A percentile compares a stretch with the other conserved stretches of the same genome.
These are phyloP conservation scores for Eupithecia pulchellata DNA, from an alignment of 2,888 invertebrate genomes.

Conservation along the genomic window DNA sequence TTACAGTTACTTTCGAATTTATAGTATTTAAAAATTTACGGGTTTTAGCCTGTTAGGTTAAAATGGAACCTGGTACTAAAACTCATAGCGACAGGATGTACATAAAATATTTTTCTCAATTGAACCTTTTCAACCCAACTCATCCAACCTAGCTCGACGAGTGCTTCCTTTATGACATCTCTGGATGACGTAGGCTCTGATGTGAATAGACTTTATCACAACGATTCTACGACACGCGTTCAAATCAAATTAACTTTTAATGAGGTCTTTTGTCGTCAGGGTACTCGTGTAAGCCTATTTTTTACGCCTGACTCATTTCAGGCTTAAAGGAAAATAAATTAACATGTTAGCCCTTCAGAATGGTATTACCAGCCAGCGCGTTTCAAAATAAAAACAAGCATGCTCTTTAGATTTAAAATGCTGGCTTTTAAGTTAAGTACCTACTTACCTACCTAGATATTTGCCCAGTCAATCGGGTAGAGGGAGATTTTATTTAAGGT, in stretches of 20 bases:
- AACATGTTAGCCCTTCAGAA: constrained; percentile 6
- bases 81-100: neutral
- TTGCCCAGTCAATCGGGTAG: neutral
- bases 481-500: neutral
- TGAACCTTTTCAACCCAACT: constrained; percentile 22
- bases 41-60: neutral
- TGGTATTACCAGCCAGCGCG: neutral
- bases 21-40: neutral
- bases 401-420: neutral
- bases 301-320: constrained; percentile 27
- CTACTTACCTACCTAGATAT: too few relatives aligned
- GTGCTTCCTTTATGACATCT: constrained; percentile 26
- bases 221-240: constrained; percentile 36
- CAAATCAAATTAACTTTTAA: constrained; percentile 45
- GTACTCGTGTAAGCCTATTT: constrained; percentile 29
- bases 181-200: constrained; percentile 14
- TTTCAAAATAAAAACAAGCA: neutral
- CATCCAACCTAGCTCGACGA: constrained; percentile 18
- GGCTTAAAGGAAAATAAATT: constrained; percentile 22
- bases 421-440: neutral
- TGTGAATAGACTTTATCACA: constrained; percentile 32
- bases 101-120: constrained; percentile 19
- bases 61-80: neutral
- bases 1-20: too few relatives aligned
- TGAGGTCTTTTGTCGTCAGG: constrained; percentile 42